These are phyloP conservation scores for Indri indri DNA, from an alignment of 2,113 vertebrate genomes.

Conservation along the genomic window DNA sequence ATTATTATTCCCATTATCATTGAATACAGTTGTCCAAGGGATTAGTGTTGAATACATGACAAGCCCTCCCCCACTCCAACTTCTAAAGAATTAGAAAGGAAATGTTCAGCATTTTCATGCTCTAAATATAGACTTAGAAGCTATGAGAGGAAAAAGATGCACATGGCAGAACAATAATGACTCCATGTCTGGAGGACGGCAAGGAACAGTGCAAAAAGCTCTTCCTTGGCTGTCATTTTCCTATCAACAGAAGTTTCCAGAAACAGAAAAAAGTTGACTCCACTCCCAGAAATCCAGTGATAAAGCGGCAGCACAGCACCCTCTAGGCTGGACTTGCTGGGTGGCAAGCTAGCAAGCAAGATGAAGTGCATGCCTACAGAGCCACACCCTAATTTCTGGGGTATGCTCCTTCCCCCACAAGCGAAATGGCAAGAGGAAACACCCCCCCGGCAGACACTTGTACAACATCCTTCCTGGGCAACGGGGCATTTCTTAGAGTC, in stretches of 20 bases:
- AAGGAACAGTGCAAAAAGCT: background rate
- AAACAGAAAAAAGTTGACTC: background rate
- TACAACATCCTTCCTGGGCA: background rate
- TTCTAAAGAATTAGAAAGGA: conserved; percentile 19
- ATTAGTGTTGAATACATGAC: background rate
- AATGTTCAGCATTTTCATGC: background rate
- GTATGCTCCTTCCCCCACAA: background rate
- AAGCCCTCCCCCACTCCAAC: background rate
- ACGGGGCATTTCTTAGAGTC: background rate
- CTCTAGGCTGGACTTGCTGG: background rate
- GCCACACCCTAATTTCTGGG: background rate
- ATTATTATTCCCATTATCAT: background rate
- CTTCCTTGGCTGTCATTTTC: background rate
- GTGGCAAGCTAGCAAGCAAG: background rate
- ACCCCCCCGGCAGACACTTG: background rate
- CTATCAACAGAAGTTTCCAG: background rate
- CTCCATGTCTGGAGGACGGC: background rate
- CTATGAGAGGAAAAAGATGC: background rate
- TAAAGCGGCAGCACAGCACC: background rate
- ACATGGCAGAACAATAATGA: background rate
- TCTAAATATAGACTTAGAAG: background rate
- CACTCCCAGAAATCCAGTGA: background rate
- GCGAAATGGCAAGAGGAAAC: background rate
- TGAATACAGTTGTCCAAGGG: background rate
- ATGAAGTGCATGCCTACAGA: background rate